These are phyloP conservation scores for Drosophila leontia DNA, from an alignment of 1,140 invertebrate genomes.

Conservation along the genomic window DNA sequence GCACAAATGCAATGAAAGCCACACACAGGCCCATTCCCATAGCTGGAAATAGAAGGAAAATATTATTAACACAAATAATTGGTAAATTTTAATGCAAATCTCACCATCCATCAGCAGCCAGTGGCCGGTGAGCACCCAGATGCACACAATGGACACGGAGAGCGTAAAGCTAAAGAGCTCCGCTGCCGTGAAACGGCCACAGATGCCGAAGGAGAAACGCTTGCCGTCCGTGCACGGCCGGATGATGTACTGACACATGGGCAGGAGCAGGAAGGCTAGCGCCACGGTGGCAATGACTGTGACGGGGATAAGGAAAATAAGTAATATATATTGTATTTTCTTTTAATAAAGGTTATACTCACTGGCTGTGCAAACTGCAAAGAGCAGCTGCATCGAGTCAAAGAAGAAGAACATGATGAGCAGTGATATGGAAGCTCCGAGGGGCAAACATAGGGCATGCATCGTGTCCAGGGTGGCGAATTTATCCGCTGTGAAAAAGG, in stretches of 20 bases:
- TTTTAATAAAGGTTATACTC: conserved; percentile 83
- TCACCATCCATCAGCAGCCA: conserved; percentile 98
- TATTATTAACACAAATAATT: not conserved
- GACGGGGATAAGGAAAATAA: conserved; percentile 4
- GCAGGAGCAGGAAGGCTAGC: conserved; percentile 96
- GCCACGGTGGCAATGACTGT: conserved; percentile 98
- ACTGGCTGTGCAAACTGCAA: conserved; percentile 99
- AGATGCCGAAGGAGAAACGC: conserved; percentile 96
- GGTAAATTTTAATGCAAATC: not conserved
- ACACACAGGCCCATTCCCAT: conserved; percentile 98
- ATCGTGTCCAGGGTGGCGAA: conserved; percentile 94
- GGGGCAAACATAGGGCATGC: conserved; percentile 97
- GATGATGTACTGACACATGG: conserved; percentile 98
- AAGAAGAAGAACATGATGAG: conserved; percentile 99
- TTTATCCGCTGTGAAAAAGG: conserved; percentile 68
- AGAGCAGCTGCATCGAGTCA: conserved; percentile 98
- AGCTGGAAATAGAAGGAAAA: conserved; percentile 87
- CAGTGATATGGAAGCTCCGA: conserved; percentile 97
- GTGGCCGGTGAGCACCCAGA: conserved; percentile 98
- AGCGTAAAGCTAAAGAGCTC: conserved; percentile 97
- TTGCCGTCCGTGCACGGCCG: conserved; percentile 93
- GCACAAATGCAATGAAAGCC: conserved; percentile 98
- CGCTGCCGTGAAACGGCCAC: conserved; percentile 95
- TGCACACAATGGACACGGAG: conserved; percentile 96
- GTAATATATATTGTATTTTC: not conserved